Evolutionary conservation across 2,888 invertebrate genomes (phyloP).

Genomic region (Terebella lapidaria): DNA sequence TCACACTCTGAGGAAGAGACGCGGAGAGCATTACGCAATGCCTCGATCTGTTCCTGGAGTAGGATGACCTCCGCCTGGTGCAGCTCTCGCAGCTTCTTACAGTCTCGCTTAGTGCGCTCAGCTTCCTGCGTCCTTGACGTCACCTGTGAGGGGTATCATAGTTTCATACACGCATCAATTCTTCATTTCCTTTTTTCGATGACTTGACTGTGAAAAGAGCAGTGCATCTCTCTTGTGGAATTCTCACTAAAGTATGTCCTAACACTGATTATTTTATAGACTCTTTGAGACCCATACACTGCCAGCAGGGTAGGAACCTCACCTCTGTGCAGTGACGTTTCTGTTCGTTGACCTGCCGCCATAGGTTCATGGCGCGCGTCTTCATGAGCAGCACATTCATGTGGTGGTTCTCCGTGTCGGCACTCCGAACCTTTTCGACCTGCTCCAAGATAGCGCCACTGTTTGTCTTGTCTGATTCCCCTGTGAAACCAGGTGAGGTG

Average conservation of each 20-base stretch:
- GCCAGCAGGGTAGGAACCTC: too few relatives aligned
- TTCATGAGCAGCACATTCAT: conserved; percentile 43
- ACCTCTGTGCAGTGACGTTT: background rate
- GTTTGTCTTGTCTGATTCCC: background rate
- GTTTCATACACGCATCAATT: too few relatives aligned
- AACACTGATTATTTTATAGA: too few relatives aligned
- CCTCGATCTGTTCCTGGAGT: conserved; percentile 42
- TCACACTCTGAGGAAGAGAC: conserved; percentile 42
- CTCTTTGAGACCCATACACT: too few relatives aligned
- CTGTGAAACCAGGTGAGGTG: too few relatives aligned
- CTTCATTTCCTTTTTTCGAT: too few relatives aligned
- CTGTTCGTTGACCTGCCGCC: conserved; percentile 28
- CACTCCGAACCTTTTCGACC: conserved; percentile 32
- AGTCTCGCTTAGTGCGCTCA: conserved; percentile 39
- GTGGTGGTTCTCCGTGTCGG: conserved; percentile 44
- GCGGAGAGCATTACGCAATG: conserved; percentile 39
- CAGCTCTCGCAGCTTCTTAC: conserved; percentile 36
- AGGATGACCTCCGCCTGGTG: conserved; percentile 42
- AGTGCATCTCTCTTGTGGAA: too few relatives aligned
- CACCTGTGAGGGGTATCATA: conserved; percentile 31
- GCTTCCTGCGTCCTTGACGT: conserved; percentile 33
- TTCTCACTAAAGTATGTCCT: too few relatives aligned
- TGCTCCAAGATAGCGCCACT: conserved; percentile 13
- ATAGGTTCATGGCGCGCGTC: conserved; percentile 44
- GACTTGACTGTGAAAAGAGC: too few relatives aligned